These are phyloP conservation scores for Drosophila nr. perissopoda DNA, from an alignment of 2,888 invertebrate species.

Conservation along the genomic window DNA sequence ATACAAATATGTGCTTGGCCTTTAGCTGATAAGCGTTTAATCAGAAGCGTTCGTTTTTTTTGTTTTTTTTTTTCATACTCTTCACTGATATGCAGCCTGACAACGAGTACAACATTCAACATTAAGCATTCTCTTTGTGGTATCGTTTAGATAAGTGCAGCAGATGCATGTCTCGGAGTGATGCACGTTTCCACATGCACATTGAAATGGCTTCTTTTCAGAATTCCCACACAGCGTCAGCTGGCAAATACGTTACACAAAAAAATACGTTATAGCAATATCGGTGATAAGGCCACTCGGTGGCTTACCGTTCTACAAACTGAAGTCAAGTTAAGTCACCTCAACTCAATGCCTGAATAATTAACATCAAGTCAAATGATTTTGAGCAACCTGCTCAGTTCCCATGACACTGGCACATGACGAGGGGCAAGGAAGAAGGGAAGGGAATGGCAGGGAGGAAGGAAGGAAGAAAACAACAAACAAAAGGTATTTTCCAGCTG, in stretches of 20 bases:
- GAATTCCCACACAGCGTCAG: constrained; percentile 62
- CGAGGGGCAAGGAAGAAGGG: background rate
- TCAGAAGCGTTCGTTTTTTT: constrained; percentile 2
- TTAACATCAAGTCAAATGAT: constrained; percentile 27
- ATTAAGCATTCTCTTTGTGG: background rate
- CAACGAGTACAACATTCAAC: constrained; percentile 26
- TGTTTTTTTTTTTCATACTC: too few species aligned
- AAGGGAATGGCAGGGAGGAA: background rate
- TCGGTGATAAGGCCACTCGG: constrained; percentile 57
- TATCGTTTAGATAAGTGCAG: constrained; percentile 31
- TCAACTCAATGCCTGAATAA: background rate
- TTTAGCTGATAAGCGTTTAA: constrained; percentile 44
- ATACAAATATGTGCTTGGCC: constrained; percentile 18
- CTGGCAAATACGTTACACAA: constrained; percentile 73
- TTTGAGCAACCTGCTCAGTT: constrained; percentile 48
- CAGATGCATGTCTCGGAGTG: background rate
- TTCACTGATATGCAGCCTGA: background rate
- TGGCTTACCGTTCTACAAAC: constrained; percentile 53
- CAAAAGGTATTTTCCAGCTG: constrained; percentile 18
- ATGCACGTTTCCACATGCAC: constrained; percentile 14
- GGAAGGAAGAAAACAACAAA: constrained; percentile 5
- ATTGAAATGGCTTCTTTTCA: constrained; percentile 38
- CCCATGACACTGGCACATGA: constrained; percentile 59
- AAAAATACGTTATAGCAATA: constrained; percentile 46
- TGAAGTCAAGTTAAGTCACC: constrained; percentile 10